Conservation (phyloP, 2,113 vertebrate species). For the Rhegmatorhina hoffmannsi region DNA sequence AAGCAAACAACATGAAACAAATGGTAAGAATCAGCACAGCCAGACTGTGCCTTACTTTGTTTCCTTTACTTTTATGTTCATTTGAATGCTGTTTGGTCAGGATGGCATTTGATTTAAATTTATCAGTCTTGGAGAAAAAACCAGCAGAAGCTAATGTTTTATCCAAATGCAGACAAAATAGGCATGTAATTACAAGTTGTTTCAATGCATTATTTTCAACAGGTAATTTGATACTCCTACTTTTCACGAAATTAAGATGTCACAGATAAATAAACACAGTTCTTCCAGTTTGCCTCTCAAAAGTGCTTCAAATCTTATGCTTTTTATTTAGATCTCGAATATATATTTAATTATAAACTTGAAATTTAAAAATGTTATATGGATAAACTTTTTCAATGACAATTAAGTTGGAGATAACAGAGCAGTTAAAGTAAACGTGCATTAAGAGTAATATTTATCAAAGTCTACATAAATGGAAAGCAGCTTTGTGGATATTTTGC, state of each 20-base stretch:
- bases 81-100: conserved; percentile 17
- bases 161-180: conserved; percentile 56
- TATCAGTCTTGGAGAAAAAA: conserved; percentile 55
- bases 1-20: conserved; percentile 49
- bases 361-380: conserved; percentile 38
- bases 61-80: conserved; percentile 32
- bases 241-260: conserved; percentile 74
- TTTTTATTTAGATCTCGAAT: conserved; percentile 42
- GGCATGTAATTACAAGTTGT: conserved; percentile 70
- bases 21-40: not conserved
- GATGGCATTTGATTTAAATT: conserved; percentile 26
- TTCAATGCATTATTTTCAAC: conserved; percentile 66
- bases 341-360: conserved; percentile 17
- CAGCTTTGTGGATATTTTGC: not conserved
- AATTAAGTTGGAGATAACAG: not conserved
- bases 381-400: conserved; percentile 4
- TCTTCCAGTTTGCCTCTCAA: conserved; percentile 58
- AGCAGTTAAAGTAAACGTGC: conserved; percentile 2
- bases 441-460: conserved; percentile 3
- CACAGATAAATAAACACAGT: conserved; percentile 68
- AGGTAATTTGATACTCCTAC: conserved; percentile 65
- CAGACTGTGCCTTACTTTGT: not conserved
- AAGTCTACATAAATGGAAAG: not conserved
- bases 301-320: conserved; percentile 43
- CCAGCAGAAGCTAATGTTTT: conserved; percentile 57